Percentiles rank a stretch among this genome's conserved stretches.
Evolutionary conservation across 2,113 vertebrate species (phyloP).

Genomic region (Ardeotis arabs): DNA sequence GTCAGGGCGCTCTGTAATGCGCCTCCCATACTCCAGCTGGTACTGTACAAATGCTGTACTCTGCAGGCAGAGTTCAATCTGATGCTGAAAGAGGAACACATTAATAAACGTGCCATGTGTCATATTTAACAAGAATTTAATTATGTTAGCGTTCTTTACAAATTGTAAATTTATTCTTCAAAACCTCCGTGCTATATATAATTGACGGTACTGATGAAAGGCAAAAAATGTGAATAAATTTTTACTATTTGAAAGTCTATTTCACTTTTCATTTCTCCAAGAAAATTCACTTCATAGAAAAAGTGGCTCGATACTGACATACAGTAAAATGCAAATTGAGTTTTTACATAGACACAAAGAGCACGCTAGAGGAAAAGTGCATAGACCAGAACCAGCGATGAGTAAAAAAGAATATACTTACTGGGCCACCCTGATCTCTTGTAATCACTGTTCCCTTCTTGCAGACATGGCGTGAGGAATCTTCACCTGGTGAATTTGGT

Average conservation of each 20-base stretch:
- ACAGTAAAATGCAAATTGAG: background rate
- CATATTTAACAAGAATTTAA: conserved; percentile 17
- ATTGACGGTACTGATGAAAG: conserved; percentile 26
- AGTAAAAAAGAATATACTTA: background rate
- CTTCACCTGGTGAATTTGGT: background rate
- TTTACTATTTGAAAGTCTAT: conserved; percentile 20
- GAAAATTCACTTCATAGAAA: conserved; percentile 5
- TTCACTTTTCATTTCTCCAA: conserved; percentile 20
- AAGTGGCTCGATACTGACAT: conserved; percentile 20
- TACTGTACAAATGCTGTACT: background rate
- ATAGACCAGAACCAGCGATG: background rate
- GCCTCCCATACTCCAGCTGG: background rate
- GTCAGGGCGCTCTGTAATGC: background rate
- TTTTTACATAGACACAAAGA: background rate
- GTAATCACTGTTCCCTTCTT: background rate
- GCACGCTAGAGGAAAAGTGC: background rate
- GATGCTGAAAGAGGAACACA: background rate
- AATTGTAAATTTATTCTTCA: conserved; percentile 14
- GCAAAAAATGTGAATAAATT: conserved; percentile 13
- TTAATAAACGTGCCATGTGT: background rate
- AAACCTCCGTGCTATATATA: background rate
- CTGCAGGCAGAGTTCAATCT: background rate
- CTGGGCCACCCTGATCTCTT: background rate
- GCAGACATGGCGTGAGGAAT: background rate
- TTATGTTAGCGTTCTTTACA: background rate